Evolutionary conservation across 2,113 vertebrate species (phyloP).

Genomic region (Microtus montanus): DNA sequence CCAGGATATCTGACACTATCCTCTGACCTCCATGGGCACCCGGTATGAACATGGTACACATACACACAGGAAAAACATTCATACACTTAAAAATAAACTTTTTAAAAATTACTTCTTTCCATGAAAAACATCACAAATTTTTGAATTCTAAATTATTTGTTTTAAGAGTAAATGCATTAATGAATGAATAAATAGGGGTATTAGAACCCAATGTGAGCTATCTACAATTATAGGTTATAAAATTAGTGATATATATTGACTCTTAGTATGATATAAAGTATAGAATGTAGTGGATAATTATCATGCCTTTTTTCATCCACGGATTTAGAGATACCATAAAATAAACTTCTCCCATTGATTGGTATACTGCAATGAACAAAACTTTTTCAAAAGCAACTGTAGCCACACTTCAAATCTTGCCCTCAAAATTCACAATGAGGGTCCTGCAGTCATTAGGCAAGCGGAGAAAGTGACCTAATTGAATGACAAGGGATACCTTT

Average conservation of each 20-base stretch:
- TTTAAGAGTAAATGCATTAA: constrained; percentile 34
- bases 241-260: neutral
- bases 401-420: neutral
- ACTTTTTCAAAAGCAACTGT: neutral
- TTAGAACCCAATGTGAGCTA: neutral
- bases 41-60: neutral
- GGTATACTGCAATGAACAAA: neutral
- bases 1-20: neutral
- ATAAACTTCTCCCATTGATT: neutral
- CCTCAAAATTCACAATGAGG: constrained; percentile 40
- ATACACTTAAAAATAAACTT: neutral
- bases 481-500: constrained; percentile 31
- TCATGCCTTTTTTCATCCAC: neutral
- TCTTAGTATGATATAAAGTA: neutral
- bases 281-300: neutral
- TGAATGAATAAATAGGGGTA: neutral
- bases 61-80: neutral
- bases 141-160: neutral
- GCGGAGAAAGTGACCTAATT: constrained; percentile 52
- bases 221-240: neutral
- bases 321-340: neutral
- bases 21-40: neutral
- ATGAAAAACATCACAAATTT: constrained; percentile 16
- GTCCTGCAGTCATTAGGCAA: constrained; percentile 30
- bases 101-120: neutral